Evolutionary conservation across 2,113 vertebrate species (phyloP).

Genomic region (Elephas maximus): DNA sequence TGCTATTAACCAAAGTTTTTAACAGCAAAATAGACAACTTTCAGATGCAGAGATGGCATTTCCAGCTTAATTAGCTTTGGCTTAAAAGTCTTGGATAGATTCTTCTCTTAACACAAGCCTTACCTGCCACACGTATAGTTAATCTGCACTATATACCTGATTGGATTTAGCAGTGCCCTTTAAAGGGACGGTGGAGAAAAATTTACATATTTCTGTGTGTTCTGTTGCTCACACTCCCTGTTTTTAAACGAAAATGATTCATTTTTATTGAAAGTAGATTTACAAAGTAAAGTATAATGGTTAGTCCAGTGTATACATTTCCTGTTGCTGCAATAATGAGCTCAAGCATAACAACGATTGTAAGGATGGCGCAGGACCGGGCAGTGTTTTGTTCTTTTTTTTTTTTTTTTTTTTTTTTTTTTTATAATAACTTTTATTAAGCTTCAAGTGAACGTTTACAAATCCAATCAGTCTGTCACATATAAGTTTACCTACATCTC

Average conservation of each 20-base stretch:
- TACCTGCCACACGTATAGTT: accelerated
- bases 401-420: no score
- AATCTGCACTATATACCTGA: not conserved
- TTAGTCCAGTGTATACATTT: not conserved
- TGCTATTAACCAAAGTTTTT: constrained; percentile 28
- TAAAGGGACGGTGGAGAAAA: not conserved
- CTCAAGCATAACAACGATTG: no score
- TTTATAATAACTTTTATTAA: no score
- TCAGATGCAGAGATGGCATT: constrained; percentile 9
- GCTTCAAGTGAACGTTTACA: no score
- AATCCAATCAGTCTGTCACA: no score
- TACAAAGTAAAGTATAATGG: not conserved
- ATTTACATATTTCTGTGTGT: not conserved
- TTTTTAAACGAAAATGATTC: not conserved
- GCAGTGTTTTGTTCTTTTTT: no score
- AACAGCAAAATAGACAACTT: not conserved
- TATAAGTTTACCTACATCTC: no score
- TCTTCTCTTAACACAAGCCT: not conserved
- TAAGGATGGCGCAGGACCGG: no score
- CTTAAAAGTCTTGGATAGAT: constrained; percentile 27
- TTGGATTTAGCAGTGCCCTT: not conserved
- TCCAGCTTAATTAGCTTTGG: constrained; percentile 60
- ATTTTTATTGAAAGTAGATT: not conserved
- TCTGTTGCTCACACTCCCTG: not conserved
- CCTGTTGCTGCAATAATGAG: not conserved